Percentiles rank a stretch among this genome's conserved stretches.
phyloP scores from a whole-genome alignment of 1,140 invertebrate genomes.

The Neelides sp. region DNA sequence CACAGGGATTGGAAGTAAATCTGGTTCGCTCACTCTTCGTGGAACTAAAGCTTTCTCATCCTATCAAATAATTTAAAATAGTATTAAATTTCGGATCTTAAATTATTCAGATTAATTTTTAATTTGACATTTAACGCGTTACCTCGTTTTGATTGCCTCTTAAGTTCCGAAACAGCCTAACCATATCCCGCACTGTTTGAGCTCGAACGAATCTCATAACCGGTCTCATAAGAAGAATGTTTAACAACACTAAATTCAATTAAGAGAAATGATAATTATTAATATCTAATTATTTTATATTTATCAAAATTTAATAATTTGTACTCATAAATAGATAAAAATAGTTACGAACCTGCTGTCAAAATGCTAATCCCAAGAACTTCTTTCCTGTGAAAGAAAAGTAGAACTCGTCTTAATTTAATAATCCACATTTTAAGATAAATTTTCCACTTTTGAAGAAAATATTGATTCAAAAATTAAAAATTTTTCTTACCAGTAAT shows the following conservation, averaged over 20 bases:
- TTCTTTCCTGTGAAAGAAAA: constrained; percentile 50
- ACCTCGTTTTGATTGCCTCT: constrained; percentile 9
- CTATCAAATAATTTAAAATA: constrained; percentile 1
- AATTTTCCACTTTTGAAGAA: not conserved
- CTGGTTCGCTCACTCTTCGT: not conserved
- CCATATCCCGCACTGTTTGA: constrained; percentile 20
- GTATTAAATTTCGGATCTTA: not conserved
- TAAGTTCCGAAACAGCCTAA: constrained; percentile 3
- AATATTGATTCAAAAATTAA: too few species aligned
- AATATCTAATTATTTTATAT: too few species aligned
- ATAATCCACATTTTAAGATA: not conserved
- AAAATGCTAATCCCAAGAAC: constrained; percentile 53
- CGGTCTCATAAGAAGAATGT: constrained; percentile 24
- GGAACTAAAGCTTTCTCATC: constrained; percentile 6
- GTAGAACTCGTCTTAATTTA: not conserved
- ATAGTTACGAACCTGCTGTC: too few species aligned
- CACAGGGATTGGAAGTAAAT: not conserved
- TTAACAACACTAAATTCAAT: too few species aligned
- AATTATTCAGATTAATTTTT: not conserved
- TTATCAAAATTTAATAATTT: too few species aligned
- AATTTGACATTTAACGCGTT: too few species aligned
- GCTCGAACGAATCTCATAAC: constrained; percentile 14
- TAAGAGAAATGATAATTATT: too few species aligned
- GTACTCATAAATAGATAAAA: too few species aligned
- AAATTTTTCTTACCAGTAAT: constrained; percentile 52